Conservation (phyloP, 2,113 vertebrate genomes). For the Catagonus wagneri region DNA sequence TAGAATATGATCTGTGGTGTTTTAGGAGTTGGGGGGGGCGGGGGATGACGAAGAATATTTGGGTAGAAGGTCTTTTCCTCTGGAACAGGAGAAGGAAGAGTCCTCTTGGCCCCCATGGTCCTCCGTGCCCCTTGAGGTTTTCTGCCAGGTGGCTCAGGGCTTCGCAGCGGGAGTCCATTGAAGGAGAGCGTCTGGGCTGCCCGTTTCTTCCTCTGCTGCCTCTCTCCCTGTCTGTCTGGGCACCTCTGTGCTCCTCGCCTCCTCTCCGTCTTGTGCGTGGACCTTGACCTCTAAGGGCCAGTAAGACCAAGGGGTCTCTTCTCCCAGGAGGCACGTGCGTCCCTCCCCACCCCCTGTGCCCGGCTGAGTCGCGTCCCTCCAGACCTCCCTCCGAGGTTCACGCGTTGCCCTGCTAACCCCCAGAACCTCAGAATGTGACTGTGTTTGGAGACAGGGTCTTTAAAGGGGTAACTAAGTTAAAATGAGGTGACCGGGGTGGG, state of each 20-base stretch:
- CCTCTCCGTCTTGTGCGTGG: background rate
- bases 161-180: background rate
- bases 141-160: background rate
- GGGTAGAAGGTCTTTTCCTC: background rate
- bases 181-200: background rate
- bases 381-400: background rate
- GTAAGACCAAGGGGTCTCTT: background rate
- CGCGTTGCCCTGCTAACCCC: background rate
- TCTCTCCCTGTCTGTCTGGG: background rate
- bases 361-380: background rate
- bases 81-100: background rate
- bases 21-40: background rate
- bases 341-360: background rate
- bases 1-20: background rate
- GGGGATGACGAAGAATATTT: background rate
- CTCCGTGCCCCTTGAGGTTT: background rate
- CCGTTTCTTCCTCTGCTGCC: background rate
- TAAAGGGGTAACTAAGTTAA: constrained; percentile 6
- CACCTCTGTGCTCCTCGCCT: background rate
- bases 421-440: background rate
- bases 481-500: background rate
- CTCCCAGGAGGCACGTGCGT: background rate
- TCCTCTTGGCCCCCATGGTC: background rate
- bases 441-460: background rate
- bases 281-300: background rate